phyloP scores from a whole-genome alignment of 1,140 invertebrate genomes.

The Anoplophora glabripennis region DNA sequence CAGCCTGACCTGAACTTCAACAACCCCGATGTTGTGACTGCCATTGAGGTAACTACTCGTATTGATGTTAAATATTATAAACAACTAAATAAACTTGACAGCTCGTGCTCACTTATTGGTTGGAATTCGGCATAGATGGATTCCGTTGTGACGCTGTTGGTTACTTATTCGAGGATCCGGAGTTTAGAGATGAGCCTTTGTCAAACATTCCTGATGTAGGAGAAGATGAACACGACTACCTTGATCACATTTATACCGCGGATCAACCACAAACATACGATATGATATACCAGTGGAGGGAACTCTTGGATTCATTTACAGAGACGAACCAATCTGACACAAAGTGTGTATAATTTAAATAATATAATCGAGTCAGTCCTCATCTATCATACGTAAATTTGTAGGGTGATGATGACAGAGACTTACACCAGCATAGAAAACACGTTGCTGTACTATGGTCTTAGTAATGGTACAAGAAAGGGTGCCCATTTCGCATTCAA shows the following conservation, averaged over 20 bases:
- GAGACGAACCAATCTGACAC: slow-evolving; percentile 51
- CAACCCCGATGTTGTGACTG: slow-evolving; percentile 58
- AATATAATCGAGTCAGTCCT: slow-evolving; percentile 48
- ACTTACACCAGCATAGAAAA: slow-evolving; percentile 56
- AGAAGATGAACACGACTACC: slow-evolving; percentile 48
- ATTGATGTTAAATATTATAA: background rate
- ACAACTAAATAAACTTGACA: slow-evolving; percentile 30
- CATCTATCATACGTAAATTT: slow-evolving; percentile 8
- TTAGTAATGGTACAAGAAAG: slow-evolving; percentile 47
- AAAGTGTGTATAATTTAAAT: slow-evolving; percentile 7
- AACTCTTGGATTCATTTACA: slow-evolving; percentile 59
- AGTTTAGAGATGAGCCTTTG: slow-evolving; percentile 57
- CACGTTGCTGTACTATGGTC: slow-evolving; percentile 57
- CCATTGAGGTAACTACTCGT: slow-evolving; percentile 56
- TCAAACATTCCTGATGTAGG: slow-evolving; percentile 49
- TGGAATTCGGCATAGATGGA: slow-evolving; percentile 68
- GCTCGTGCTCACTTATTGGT: slow-evolving; percentile 67
- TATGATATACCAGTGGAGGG: slow-evolving; percentile 62
- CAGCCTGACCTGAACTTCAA: slow-evolving; percentile 77
- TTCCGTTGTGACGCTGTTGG: slow-evolving; percentile 63
- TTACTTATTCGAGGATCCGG: slow-evolving; percentile 35
- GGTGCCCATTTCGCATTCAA: slow-evolving; percentile 68
- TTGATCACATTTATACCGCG: slow-evolving; percentile 62
- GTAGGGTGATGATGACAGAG: slow-evolving; percentile 65
- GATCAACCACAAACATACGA: slow-evolving; percentile 60